phyloP scores from a whole-genome alignment of 2,113 vertebrate species.

The Macrotis lagotis region DNA sequence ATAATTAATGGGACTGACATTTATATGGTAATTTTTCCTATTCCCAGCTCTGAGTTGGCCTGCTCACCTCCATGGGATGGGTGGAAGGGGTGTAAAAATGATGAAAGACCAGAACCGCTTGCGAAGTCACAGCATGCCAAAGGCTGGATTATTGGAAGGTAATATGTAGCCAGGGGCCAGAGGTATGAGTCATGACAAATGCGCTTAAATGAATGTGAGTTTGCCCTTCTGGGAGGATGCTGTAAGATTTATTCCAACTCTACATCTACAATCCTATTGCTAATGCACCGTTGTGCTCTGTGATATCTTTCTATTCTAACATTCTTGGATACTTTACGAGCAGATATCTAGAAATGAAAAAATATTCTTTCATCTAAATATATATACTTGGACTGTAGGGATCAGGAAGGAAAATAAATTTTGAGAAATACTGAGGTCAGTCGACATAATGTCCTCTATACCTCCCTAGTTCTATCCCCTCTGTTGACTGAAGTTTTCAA shows the following conservation, averaged over 20 bases:
- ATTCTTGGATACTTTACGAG: not conserved
- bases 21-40: not conserved
- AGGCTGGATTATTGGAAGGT: not conserved
- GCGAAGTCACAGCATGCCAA: not conserved
- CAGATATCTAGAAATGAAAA: not conserved
- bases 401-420: not conserved
- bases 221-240: not conserved
- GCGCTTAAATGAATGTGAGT: not conserved
- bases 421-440: not conserved
- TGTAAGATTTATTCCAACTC: not conserved
- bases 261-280: not conserved
- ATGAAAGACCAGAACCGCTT: not conserved
- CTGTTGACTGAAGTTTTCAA: not conserved
- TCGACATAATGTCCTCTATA: not conserved
- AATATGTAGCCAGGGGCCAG: not conserved
- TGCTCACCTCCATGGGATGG: not conserved
- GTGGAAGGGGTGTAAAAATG: not conserved
- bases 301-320: not conserved
- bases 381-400: fast-evolving
- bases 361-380: not conserved
- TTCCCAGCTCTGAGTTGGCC: not conserved
- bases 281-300: not conserved
- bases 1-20: not conserved
- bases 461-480: not conserved
- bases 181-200: not conserved